Base-by-base conservation (phyloP, 2,797 vertebrate species). In the Cuniculus paca region DNA sequence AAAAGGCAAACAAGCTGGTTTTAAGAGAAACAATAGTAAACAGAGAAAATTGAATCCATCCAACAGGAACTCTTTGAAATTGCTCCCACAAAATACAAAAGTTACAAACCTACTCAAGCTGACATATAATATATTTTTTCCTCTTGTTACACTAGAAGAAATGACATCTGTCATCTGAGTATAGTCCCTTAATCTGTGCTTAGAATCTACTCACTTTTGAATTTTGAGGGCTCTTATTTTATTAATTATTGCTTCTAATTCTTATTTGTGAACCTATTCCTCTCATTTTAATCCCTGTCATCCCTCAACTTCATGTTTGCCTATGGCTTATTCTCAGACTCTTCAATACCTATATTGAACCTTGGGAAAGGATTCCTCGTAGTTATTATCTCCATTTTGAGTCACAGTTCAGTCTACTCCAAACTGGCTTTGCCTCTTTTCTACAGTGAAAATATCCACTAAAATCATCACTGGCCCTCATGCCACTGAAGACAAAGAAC, bases 21-120 rank as follows among this genome's bases (percentile, higher is more conserved):
- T 97, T 96, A 39, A 95, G 78, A 2, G 42, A 94, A 93, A 77
- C 50, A 85, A 60, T 24, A 92, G 28, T 88, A n/a, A 94, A 82
- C 22, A 94, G 48, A 80, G 77, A 93, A 96, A 80, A 89, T 31
- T 79, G 26, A 95, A 97, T 75, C 36, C 5, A 85, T 93, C 28
- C 50, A 80, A 70, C 50, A 86, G 26, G 39, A 91, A 75, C 34
- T 78, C 13, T 13, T n/a, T 89, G 31, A 88, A 77, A 91, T 93
- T 93, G 20, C 2, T 81, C 11, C 20, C 34, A 84, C 28, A 85
- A 95, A 94, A 85, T 26, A 84, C 9, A 72, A n/a, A 75, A 65
- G 56, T 85, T 68, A 63, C 7, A 86, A 50, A 79, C 14, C 26
- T 90, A 60, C 42, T 22, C 24, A 31, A 6, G 26, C 24, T 45